Base-by-base conservation (phyloP, 2,888 invertebrate species). In the Lepidochrysops patricia region DNA sequence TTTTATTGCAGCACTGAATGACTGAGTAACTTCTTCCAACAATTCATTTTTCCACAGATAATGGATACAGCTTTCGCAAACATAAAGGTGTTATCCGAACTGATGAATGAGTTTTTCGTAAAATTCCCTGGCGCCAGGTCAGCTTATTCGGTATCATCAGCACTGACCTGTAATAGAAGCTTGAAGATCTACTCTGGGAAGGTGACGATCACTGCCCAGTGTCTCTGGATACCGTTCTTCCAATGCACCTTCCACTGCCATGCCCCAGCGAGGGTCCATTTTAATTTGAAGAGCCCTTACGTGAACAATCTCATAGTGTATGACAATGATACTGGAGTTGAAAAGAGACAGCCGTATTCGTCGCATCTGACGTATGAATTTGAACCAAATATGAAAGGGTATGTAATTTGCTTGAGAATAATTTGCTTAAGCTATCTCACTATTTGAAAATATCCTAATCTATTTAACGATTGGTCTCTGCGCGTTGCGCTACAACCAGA, bases 161-260 rank as follows among this genome's bases (percentile, higher is more conserved):
- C 80, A 0, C 68, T 89, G 0, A 76, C 74, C 19, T 86, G 87
- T 2, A 68, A 72, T 0, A 74, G 73, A 27, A 79, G 79, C 0
- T 49, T 86, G 0, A 70, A 78, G 1, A 83, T 84, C 37, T 71
- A 79, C 52, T 66, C 37, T 13, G 87, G 88, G 0, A 58, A 60
- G 0, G 64, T 75, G 1, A 48, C 60, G 0, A 64, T 80, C 0
- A 74, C 79, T 1, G 60, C 78, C 0, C 74, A 69, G 50, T 82
- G 84, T 72, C 79, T 75, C 58, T 89, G 88, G 88, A 70, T 89
- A 0, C 87, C 89, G 0, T 84, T 75, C 57, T 87, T 88, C 57
- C 84, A 81, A 79, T 83, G 77, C 29, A 74, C 82, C 0, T 88
- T 84, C 60, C 78, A 70, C 62, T 85, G 87, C 58, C 88, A 89